Percentiles rank a stretch among this genome's conserved stretches.
Evolutionary conservation across 2,113 vertebrate genomes (phyloP).

Genomic region (Callionymus lyra): DNA sequence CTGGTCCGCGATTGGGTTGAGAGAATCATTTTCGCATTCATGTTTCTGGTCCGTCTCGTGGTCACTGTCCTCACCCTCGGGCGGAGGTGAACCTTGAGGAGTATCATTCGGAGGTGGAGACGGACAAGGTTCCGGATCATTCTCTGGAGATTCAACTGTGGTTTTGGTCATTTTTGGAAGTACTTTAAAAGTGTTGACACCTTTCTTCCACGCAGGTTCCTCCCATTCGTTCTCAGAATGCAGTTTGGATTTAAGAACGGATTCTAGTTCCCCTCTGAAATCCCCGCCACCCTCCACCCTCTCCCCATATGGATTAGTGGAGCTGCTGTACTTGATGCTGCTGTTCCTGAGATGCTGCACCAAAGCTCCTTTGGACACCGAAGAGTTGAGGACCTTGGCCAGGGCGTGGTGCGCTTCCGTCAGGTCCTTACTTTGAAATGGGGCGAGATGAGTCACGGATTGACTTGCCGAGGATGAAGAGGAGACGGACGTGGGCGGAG

Average conservation of each 20-base stretch:
- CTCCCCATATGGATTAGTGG: background rate
- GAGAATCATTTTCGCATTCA: background rate
- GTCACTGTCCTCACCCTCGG: background rate
- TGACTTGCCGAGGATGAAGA: slow-evolving; percentile 9
- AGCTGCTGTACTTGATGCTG: slow-evolving; percentile 7
- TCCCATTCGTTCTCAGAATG: slow-evolving; percentile 63
- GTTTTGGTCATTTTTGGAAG: slow-evolving; percentile 34
- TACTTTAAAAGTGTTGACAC: slow-evolving; percentile 85
- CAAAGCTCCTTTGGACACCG: slow-evolving; percentile 24
- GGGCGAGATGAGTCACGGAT: slow-evolving; percentile 14
- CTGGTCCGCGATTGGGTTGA: background rate
- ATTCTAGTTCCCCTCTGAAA: background rate
- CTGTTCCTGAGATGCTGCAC: slow-evolving; percentile 21
- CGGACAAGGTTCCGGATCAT: background rate
- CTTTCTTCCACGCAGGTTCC: slow-evolving; percentile 72
- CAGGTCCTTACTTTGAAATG: slow-evolving; percentile 15
- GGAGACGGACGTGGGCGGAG: background rate
- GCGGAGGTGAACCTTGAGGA: background rate
- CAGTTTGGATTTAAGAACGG: background rate
- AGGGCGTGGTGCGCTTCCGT: slow-evolving; percentile 33
- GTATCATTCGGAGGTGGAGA: background rate
- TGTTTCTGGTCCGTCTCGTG: background rate
- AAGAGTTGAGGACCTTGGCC: slow-evolving; percentile 45
- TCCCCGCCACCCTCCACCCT: background rate
- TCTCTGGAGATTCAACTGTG: too few relatives aligned